A percentile compares a stretch with the other conserved stretches of the same genome.
These are phyloP conservation scores for Saiga tatarica DNA, from an alignment of 2,113 vertebrate genomes.

Conservation along the genomic window DNA sequence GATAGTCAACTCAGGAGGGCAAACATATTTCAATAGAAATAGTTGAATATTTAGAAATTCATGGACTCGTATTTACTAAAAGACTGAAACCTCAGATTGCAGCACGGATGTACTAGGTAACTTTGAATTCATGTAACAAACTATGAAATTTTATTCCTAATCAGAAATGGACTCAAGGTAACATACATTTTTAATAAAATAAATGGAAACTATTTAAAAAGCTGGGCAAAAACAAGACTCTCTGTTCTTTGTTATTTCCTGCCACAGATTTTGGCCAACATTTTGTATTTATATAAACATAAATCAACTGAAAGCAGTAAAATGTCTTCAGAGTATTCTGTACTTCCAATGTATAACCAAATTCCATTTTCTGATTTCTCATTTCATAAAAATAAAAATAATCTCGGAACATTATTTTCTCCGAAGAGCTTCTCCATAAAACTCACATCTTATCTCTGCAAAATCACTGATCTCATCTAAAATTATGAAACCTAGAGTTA, in stretches of 20 bases:
- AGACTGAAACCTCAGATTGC: neutral
- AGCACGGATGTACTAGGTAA: neutral
- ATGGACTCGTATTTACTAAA: neutral
- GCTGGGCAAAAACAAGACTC: neutral
- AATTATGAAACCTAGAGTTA: neutral
- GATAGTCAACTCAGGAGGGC: neutral
- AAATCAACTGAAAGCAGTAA: neutral
- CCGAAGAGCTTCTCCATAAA: neutral
- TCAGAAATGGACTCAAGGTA: neutral
- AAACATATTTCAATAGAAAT: neutral
- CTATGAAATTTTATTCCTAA: neutral
- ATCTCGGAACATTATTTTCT: neutral
- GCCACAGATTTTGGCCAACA: neutral
- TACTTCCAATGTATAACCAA: neutral
- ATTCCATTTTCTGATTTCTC: neutral
- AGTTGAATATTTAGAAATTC: neutral
- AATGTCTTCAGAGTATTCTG: neutral
- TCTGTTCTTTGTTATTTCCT: neutral
- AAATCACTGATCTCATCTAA: neutral
- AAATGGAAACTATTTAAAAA: neutral
- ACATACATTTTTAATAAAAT: neutral
- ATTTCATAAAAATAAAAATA: conserved; percentile 32
- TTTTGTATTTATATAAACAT: neutral
- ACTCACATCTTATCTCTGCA: neutral
- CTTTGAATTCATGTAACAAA: neutral